A percentile compares a stretch with the other conserved stretches of the same genome.
Conservation (phyloP, 2,888 invertebrate genomes). For the Acleris laterana region DNA sequence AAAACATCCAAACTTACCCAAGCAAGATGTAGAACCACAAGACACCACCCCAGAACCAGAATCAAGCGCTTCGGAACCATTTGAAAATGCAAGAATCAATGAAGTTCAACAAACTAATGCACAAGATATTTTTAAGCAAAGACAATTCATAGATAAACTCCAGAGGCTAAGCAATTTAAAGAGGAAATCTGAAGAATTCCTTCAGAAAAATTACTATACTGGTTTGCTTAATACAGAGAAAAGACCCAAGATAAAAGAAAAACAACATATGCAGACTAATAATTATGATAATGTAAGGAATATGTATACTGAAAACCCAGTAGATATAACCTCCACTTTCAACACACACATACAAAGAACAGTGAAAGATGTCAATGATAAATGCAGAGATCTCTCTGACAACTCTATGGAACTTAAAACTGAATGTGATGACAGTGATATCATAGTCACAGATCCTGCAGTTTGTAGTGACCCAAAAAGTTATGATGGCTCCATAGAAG, state of each 20-base stretch:
- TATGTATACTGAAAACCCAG: conserved; percentile 68
- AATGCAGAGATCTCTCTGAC: conserved; percentile 59
- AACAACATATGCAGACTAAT: conserved; percentile 55
- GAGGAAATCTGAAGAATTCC: conserved; percentile 77
- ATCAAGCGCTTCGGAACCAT: conserved; percentile 62
- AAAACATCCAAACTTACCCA: conserved; percentile 65
- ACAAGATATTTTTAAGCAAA: conserved; percentile 68
- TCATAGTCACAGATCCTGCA: conserved; percentile 75
- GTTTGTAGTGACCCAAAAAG: conserved; percentile 70
- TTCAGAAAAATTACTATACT: conserved; percentile 74
- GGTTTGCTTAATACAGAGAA: conserved; percentile 70
- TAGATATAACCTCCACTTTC: conserved; percentile 64
- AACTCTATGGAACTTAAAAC: conserved; percentile 69
- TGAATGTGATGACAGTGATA: conserved; percentile 79
- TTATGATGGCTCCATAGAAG: conserved; percentile 66
- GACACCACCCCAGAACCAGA: conserved; percentile 65
- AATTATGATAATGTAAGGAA: conserved; percentile 67
- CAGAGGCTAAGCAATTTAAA: conserved; percentile 75
- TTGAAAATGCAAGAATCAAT: conserved; percentile 58
- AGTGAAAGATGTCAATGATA: conserved; percentile 59
- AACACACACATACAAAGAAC: conserved; percentile 59
- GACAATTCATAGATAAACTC: conserved; percentile 75
- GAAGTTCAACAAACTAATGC: conserved; percentile 62
- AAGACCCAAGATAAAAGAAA: conserved; percentile 72
- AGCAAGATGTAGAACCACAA: conserved; percentile 58